These are phyloP conservation scores for Molossus molossus DNA, from an alignment of 2,797 vertebrate genomes.

Conservation along the genomic window DNA sequence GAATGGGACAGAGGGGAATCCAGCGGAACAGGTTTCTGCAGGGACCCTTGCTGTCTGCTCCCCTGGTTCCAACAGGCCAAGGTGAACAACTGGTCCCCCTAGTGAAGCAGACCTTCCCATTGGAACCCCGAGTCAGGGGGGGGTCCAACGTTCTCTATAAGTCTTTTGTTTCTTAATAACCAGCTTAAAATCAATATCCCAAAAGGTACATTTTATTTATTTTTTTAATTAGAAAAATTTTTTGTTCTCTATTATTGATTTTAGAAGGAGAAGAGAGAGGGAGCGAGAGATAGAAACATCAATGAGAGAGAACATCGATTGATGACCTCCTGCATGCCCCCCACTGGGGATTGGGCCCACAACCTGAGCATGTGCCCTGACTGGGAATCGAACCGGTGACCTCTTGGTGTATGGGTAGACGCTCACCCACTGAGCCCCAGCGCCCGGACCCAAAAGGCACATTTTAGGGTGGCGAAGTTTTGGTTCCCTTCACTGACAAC, in stretches of 20 bases:
- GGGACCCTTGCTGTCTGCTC: not conserved
- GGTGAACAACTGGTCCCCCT: too few relatives aligned
- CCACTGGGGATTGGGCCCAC: too few relatives aligned
- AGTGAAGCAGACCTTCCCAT: not conserved
- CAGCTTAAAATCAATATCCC: not conserved
- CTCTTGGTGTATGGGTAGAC: too few relatives aligned
- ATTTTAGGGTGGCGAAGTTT: not conserved
- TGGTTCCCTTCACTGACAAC: conserved; percentile 70
- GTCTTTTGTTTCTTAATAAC: not conserved
- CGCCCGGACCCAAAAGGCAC: not conserved
- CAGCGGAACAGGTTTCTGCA: not conserved
- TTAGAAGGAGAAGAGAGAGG: too few relatives aligned
- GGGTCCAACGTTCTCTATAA: not conserved
- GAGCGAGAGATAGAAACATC: too few relatives aligned
- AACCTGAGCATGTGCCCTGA: too few relatives aligned
- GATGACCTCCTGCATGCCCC: too few relatives aligned
- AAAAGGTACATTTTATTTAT: not conserved
- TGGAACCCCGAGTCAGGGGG: not conserved
- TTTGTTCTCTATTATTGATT: too few relatives aligned
- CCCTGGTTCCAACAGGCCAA: not conserved
- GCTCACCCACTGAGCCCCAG: too few relatives aligned
- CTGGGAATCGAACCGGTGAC: too few relatives aligned
- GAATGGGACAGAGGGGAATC: not conserved
- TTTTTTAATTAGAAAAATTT: too few relatives aligned
- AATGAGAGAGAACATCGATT: too few relatives aligned